Evolutionary conservation across 2,113 vertebrate genomes (phyloP), one percentile per base, ranked within the genome.

Genomic region (Atherinomorus stipes): DNA sequence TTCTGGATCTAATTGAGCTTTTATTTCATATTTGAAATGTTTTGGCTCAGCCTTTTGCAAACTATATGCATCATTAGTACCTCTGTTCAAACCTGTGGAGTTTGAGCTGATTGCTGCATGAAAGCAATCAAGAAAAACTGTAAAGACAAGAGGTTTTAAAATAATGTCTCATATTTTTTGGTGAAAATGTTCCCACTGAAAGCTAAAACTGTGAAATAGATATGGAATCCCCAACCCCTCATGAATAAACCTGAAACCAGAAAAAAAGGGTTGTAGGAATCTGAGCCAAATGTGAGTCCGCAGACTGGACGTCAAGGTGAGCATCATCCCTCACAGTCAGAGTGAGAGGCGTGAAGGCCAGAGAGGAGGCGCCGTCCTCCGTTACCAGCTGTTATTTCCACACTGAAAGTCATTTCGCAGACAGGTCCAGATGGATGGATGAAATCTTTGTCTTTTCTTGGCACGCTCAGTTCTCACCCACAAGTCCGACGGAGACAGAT

Each of bases 341-440:
- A 50, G 56, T 28, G 38, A 50, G 37, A 74, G 56, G 45, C 44
- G 1, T 50, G 70, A 66, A 80, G 62, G 71, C 75, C 65, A 38
- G 15, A 42, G 66, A 62, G 57, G 69, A 65, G 68, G 47, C 58
- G 65, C 23, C 1, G 68, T 71, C 84, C 83, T 89, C 84, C 76
- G 68, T 47, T 47, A 15, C 71, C 59, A 67, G 76, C 68, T 71
- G 77, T 38, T 77, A 42, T 28, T 34, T 71, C 56, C 7, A n/a
- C 57, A 63, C 54, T 54, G 64, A 67, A 65, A 84, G 70, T 73
- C 84, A 73, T 58, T 50, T 19, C 74, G 37, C 28, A 57, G 74
- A 76, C 70, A 83, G 82, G 83, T 88, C 54, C 77, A 86, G 87
- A 92, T 79, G 64, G 72, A 91, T 92, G 76, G 44, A 22, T 58